Evolutionary conservation across 2,888 invertebrate genomes (phyloP).

Genomic region (Apamea epomidion): DNA sequence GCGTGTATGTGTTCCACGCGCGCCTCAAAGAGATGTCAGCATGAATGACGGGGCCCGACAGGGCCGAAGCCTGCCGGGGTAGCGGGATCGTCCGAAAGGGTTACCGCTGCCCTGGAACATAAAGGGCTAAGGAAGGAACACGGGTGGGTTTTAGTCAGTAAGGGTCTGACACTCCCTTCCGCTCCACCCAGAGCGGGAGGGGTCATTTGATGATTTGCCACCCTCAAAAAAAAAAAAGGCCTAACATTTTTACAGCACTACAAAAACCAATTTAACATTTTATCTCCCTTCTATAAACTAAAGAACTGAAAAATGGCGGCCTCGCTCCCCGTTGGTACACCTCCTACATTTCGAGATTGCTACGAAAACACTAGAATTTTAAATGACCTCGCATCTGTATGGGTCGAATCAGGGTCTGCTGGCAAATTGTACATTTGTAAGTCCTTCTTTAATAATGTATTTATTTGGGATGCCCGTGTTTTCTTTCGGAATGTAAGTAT

Average conservation of each 20-base stretch:
- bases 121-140: too few relatives aligned
- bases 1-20: too few relatives aligned
- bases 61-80: too few relatives aligned
- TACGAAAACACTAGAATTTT: slow-evolving; percentile 60
- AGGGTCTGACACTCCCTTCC: too few relatives aligned
- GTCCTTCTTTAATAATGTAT: slow-evolving; percentile 45
- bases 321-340: background rate
- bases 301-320: slow-evolving; percentile 14
- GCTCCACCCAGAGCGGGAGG: too few relatives aligned
- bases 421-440: slow-evolving; percentile 50
- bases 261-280: slow-evolving; percentile 1
- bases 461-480: slow-evolving; percentile 16
- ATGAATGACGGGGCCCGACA: too few relatives aligned
- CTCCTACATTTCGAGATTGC: slow-evolving; percentile 44
- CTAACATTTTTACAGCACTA: background rate
- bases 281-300: background rate
- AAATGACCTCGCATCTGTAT: slow-evolving; percentile 35
- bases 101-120: too few relatives aligned
- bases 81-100: too few relatives aligned
- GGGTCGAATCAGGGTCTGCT: slow-evolving; percentile 30
- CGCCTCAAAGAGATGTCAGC: too few relatives aligned
- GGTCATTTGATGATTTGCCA: too few relatives aligned
- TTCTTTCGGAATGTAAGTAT: slow-evolving; percentile 7
- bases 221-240: too few relatives aligned
- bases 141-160: too few relatives aligned